A percentile compares a stretch with the other conserved stretches of the same genome.
Conservation (phyloP, 2,888 invertebrate genomes). For the Ophonus ardosiacus region DNA sequence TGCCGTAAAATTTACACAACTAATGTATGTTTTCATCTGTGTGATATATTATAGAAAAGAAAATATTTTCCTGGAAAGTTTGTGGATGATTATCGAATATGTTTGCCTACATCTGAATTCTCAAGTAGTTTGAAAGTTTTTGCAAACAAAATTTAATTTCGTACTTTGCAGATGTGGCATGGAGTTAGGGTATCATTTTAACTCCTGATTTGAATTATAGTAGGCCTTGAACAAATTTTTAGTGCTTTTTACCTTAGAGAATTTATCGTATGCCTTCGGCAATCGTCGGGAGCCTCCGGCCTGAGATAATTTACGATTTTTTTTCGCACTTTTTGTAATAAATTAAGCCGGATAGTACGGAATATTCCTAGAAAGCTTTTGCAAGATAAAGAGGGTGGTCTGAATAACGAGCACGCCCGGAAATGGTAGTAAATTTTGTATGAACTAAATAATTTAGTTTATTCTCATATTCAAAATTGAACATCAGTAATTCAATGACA, state of each 20-base stretch:
- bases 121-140: slow-evolving; percentile 46
- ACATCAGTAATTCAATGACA: too few relatives aligned
- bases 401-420: too few relatives aligned
- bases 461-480: too few relatives aligned
- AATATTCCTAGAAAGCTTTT: too few relatives aligned
- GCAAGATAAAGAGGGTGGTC: too few relatives aligned
- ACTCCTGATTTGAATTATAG: neutral
- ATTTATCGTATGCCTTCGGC: too few relatives aligned
- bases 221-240: neutral
- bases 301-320: too few relatives aligned
- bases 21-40: slow-evolving; percentile 46
- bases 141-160: slow-evolving; percentile 47
- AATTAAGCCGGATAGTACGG: too few relatives aligned
- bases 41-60: slow-evolving; percentile 51
- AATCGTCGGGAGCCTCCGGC: neutral
- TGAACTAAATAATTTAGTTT: too few relatives aligned
- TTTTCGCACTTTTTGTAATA: too few relatives aligned
- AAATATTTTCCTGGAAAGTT: slow-evolving; percentile 50
- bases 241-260: neutral
- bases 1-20: slow-evolving; percentile 40
- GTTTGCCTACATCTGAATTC: slow-evolving; percentile 37
- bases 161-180: neutral
- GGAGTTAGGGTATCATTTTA: neutral
- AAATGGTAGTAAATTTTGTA: too few relatives aligned
- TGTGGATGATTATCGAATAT: slow-evolving; percentile 47